These are phyloP conservation scores for Castor canadensis DNA, from an alignment of 2,113 vertebrate species.

Conservation along the genomic window DNA sequence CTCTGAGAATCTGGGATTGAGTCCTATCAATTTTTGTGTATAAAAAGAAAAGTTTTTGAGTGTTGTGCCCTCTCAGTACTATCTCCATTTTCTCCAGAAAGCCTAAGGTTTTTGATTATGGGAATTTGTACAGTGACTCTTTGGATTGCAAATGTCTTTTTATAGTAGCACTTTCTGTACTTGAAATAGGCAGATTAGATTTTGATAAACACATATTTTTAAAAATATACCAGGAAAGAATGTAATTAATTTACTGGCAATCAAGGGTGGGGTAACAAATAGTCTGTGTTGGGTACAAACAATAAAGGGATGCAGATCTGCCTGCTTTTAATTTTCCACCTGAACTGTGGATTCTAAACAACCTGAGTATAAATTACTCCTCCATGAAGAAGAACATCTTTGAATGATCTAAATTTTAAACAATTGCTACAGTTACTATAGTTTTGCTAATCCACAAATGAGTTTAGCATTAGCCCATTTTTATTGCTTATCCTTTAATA, in stretches of 20 bases:
- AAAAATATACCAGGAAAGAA: not conserved
- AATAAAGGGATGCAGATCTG: not conserved
- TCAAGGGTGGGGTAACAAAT: not conserved
- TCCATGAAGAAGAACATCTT: not conserved
- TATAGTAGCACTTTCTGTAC: not conserved
- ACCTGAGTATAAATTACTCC: not conserved
- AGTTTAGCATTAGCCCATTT: not conserved
- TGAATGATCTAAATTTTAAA: not conserved
- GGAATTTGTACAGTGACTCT: not conserved
- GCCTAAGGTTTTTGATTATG: not conserved
- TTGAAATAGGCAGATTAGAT: not conserved
- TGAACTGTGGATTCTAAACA: not conserved
- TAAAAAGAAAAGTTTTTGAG: not conserved
- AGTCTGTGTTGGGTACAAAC: not conserved
- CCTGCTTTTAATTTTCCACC: not conserved
- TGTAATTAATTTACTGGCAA: not conserved
- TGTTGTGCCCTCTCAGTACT: not conserved
- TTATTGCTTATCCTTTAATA: not conserved
- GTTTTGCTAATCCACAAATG: not conserved
- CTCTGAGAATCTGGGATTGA: too few species aligned
- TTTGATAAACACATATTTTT: not conserved
- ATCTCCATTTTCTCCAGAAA: not conserved
- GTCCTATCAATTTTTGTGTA: not conserved
- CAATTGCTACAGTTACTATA: not conserved
- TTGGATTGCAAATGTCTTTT: not conserved